Conservation (phyloP, 1,140 invertebrate genomes). For the Drosophila hydei region DNA sequence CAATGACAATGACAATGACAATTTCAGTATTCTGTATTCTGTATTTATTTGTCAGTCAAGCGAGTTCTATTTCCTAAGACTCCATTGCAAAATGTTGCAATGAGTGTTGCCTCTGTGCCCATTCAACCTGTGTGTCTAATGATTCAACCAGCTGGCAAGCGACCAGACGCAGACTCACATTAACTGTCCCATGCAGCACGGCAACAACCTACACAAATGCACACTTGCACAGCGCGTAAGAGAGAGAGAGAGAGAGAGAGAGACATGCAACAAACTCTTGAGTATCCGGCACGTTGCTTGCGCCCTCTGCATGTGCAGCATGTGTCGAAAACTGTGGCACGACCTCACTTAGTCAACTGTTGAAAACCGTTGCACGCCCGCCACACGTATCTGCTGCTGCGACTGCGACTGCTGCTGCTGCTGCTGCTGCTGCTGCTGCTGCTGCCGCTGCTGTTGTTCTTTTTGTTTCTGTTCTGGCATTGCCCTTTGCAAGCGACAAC, state of each 20-base stretch:
- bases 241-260: background rate
- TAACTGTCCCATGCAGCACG: constrained; percentile 3
- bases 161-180: constrained; percentile 28
- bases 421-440: constrained; percentile 15
- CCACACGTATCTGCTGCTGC: constrained; percentile 54
- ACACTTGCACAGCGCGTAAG: background rate
- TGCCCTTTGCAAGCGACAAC: constrained; percentile 60
- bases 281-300: constrained; percentile 2
- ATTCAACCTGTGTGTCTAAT: constrained; percentile 9
- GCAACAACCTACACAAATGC: constrained; percentile 10
- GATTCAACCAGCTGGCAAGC: constrained; percentile 47
- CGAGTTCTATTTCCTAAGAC: no score
- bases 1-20: no score
- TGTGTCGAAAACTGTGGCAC: constrained; percentile 62
- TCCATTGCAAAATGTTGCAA: no score
- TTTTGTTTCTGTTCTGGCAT: constrained; percentile 28
- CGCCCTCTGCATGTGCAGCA: constrained; percentile 68
- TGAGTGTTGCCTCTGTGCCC: background rate
- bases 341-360: constrained; percentile 53
- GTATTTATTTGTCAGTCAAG: no score
- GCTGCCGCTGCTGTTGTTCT: background rate
- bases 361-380: constrained; percentile 71
- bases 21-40: no score
- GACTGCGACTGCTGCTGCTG: constrained; percentile 1
- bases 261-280: constrained; percentile 39